Conservation (phyloP, 1,140 invertebrate genomes). For the Marisa cornuarietis region DNA sequence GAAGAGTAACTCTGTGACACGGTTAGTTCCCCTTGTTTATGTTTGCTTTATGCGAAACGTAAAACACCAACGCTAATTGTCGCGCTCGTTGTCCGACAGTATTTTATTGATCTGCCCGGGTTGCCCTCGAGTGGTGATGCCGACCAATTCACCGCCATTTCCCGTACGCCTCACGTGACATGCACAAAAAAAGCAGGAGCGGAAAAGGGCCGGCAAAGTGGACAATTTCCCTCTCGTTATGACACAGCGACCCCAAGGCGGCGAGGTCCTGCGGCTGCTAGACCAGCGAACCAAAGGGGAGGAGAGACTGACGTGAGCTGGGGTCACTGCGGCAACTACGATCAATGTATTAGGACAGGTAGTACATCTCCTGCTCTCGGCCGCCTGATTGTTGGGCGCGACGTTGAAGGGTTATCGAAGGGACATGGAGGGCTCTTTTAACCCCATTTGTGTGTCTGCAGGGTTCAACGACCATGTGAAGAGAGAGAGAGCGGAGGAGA, state of each 20-base stretch:
- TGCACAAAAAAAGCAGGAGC: conserved; percentile 1
- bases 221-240: conserved; percentile 12
- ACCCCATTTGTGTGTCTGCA: not conserved
- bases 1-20: not conserved
- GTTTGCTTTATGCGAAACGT: not conserved
- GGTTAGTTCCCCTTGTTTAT: not conserved
- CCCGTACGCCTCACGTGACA: not conserved
- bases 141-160: conserved; percentile 1
- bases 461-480: not conserved
- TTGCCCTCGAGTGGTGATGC: not conserved
- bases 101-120: not conserved
- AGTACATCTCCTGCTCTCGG: not conserved
- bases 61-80: not conserved
- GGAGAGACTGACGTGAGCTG: not conserved
- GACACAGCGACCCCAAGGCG: not conserved
- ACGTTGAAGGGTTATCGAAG: not conserved
- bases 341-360: not conserved
- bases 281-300: not conserved
- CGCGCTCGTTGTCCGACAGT: not conserved
- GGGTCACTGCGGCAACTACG: too few relatives aligned
- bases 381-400: not conserved
- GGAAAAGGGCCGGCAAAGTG: conserved; percentile 7
- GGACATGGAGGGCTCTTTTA: not conserved
- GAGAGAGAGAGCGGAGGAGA: not conserved
- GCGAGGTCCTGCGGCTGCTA: not conserved